A percentile compares a stretch with the other conserved stretches of the same genome.
These are phyloP conservation scores for Leucophenga varia DNA, from an alignment of 1,140 invertebrate genomes.

Conservation along the genomic window DNA sequence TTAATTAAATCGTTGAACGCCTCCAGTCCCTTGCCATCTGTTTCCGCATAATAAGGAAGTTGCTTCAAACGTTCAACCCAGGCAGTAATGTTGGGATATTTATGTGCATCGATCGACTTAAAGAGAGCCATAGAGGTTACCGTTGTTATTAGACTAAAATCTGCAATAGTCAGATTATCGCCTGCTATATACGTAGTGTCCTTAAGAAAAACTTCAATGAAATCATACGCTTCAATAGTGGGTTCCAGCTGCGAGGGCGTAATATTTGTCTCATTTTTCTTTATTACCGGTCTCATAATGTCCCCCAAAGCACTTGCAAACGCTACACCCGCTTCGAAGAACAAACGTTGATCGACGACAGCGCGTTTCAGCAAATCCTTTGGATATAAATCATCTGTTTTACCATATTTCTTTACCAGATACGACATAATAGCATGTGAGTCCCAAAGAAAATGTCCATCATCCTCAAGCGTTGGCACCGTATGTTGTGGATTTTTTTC, in stretches of 20 bases:
- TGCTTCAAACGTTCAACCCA: conserved; percentile 40
- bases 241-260: conserved; percentile 32
- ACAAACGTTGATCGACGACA: conserved; percentile 61
- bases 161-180: conserved; percentile 64
- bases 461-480: conserved; percentile 48
- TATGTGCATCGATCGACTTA: conserved; percentile 36
- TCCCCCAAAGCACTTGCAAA: conserved; percentile 59
- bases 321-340: conserved; percentile 65
- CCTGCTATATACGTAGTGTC: conserved; percentile 58
- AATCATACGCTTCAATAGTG: conserved; percentile 57
- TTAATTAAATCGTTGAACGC: too few relatives aligned
- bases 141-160: conserved; percentile 56
- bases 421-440: conserved; percentile 60
- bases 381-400: conserved; percentile 61
- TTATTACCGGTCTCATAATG: conserved; percentile 56
- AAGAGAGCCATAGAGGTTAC: conserved; percentile 40
- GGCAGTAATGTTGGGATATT: conserved; percentile 32
- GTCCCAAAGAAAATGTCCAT: conserved; percentile 36
- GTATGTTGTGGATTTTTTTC: conserved; percentile 56
- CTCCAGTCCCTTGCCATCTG: conserved; percentile 44
- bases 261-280: conserved; percentile 38
- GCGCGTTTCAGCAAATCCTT: conserved; percentile 60
- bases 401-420: conserved; percentile 62
- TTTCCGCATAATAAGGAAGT: conserved; percentile 49
- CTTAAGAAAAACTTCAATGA: conserved; percentile 59